Conservation (phyloP, 1,140 invertebrate species). For the Linepithema humile region DNA sequence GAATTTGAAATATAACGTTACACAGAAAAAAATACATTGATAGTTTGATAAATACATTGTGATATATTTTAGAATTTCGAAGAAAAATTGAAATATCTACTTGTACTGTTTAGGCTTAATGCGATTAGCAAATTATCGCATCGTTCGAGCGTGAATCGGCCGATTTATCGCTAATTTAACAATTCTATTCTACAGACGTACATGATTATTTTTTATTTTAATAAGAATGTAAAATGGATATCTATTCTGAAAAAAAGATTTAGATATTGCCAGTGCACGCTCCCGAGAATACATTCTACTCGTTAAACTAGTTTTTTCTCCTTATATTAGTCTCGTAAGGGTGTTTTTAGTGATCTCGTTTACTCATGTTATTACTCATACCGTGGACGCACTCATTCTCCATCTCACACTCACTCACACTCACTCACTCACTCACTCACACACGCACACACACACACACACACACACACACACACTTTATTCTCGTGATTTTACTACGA, state of each 20-base stretch:
- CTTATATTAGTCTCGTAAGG: slow-evolving; percentile 5
- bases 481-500: slow-evolving; percentile 15
- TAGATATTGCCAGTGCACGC: not conserved
- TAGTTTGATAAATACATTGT: not conserved
- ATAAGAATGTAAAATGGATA: not conserved
- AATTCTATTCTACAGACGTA: not conserved
- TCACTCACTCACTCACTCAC: slow-evolving; percentile 34
- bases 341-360: slow-evolving; percentile 36
- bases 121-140: not conserved
- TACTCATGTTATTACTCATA: slow-evolving; percentile 33
- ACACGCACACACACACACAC: not conserved
- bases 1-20: not conserved
- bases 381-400: slow-evolving; percentile 26
- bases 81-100: not conserved
- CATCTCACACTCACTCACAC: not conserved
- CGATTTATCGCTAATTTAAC: not conserved
- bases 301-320: not conserved
- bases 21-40: not conserved
- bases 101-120: slow-evolving; percentile 32
- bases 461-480: not conserved
- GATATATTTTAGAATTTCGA: not conserved
- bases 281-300: not conserved
- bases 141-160: slow-evolving; percentile 24
- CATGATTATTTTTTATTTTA: not conserved
- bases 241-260: not conserved